phyloP scores from a whole-genome alignment of 2,888 invertebrate genomes.

The Neuroscelio doddi region DNA sequence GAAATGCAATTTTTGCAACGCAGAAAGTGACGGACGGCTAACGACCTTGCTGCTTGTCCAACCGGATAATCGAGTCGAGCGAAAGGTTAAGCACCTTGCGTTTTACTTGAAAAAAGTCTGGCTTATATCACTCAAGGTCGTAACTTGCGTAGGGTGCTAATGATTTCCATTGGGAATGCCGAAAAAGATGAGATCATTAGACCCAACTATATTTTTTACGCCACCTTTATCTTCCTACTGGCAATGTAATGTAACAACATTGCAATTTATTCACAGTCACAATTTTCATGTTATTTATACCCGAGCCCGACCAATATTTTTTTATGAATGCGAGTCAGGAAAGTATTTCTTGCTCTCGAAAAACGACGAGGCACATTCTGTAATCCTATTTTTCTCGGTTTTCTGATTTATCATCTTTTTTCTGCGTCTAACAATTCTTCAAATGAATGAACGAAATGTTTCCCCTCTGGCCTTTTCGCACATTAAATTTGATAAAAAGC shows the following conservation, averaged over 20 bases:
- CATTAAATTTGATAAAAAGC: slow-evolving; percentile 45
- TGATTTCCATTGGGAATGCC: slow-evolving; percentile 18
- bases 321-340: not conserved
- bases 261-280: too few species aligned
- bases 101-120: slow-evolving; percentile 31
- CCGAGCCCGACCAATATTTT: too few species aligned
- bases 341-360: not conserved
- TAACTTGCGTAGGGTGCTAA: slow-evolving; percentile 32
- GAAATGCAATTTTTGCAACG: slow-evolving; percentile 42
- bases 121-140: slow-evolving; percentile 46
- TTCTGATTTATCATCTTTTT: slow-evolving; percentile 12
- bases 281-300: too few species aligned
- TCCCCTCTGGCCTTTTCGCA: slow-evolving; percentile 28
- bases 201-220: not conserved
- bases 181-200: slow-evolving; percentile 15
- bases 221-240: not conserved
- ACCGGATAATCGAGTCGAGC: slow-evolving; percentile 47
- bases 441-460: slow-evolving; percentile 38
- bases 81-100: slow-evolving; percentile 46
- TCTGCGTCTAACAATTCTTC: slow-evolving; percentile 29
- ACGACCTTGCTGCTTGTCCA: slow-evolving; percentile 47
- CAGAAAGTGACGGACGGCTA: slow-evolving; percentile 47
- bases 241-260: too few species aligned
- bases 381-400: not conserved
- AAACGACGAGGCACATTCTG: not conserved